Evolutionary conservation across 30 jellyfish, hydroid and myxozoan genomes (phyloP).

Genomic region (Chironex yamaguchii): DNA sequence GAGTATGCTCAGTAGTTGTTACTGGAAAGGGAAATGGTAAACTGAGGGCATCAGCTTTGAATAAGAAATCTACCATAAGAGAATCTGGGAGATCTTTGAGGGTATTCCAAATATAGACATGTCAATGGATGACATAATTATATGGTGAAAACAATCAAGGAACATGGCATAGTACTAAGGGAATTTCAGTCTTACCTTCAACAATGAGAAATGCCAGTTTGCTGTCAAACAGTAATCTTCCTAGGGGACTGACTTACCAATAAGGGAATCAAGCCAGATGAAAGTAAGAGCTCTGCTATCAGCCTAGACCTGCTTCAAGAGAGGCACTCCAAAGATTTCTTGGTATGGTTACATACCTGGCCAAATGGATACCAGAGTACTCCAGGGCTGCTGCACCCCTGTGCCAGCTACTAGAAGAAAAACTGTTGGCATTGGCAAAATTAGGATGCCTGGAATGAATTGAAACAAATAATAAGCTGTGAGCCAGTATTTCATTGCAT

Average conservation of each 20-base stretch:
- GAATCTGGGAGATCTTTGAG: slow-evolving; percentile 5
- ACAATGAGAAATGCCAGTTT: slow-evolving; percentile 7
- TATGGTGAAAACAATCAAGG: neutral
- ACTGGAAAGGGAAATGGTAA: slow-evolving; percentile 42
- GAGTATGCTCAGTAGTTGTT: slow-evolving; percentile 35
- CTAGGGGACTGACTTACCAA: slow-evolving; percentile 4
- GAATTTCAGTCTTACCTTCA: neutral
- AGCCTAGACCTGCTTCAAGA: slow-evolving; percentile 44
- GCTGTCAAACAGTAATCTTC: neutral
- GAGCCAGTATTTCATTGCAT: slow-evolving; percentile 40
- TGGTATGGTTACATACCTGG: slow-evolving; percentile 20
- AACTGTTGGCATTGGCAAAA: slow-evolving; percentile 28
- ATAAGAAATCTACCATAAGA: slow-evolving; percentile 22
- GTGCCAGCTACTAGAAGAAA: slow-evolving; percentile 16
- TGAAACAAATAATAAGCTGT: slow-evolving; percentile 7
- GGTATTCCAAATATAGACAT: neutral
- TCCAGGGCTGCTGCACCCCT: slow-evolving; percentile 14
- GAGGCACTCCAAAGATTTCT: slow-evolving; percentile 24
- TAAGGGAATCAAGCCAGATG: slow-evolving; percentile 51
- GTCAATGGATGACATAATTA: slow-evolving; percentile 4
- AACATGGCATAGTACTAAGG: slow-evolving; percentile 4
- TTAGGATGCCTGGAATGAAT: slow-evolving; percentile 48
- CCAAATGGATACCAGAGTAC: slow-evolving; percentile 33
- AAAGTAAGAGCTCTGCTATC: slow-evolving; percentile 21
- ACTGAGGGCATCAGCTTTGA: slow-evolving; percentile 41